These are phyloP conservation scores for Osmerus eperlanus DNA, from an alignment of 2,113 vertebrate species.

Conservation along the genomic window DNA sequence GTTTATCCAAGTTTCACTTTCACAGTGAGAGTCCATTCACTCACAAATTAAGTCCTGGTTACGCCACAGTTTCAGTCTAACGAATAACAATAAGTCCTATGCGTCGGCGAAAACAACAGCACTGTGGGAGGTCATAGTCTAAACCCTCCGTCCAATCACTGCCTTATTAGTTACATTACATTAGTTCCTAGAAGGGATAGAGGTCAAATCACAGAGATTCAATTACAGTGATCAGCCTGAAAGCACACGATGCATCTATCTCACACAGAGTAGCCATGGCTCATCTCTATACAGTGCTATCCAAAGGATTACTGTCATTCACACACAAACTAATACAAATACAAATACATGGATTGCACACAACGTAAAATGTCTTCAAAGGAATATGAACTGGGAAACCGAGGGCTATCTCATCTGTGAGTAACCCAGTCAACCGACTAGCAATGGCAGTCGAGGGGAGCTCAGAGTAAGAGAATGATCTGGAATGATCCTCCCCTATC, in stretches of 20 bases:
- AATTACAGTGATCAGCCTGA: not conserved
- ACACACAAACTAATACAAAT: too few relatives aligned
- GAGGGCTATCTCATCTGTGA: too few relatives aligned
- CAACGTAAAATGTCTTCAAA: too few relatives aligned
- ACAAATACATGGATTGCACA: too few relatives aligned
- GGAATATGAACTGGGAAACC: too few relatives aligned
- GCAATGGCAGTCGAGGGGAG: too few relatives aligned
- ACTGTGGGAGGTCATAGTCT: slow-evolving; percentile 3
- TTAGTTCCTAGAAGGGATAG: not conserved
- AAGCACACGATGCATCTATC: not conserved
- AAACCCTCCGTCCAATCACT: not conserved
- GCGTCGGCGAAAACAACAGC: not conserved
- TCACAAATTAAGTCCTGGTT: not conserved
- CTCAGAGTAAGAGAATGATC: not conserved
- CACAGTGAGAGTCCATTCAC: not conserved
- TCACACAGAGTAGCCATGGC: not conserved
- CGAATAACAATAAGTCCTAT: not conserved
- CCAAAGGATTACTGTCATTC: not conserved
- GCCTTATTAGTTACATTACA: too few relatives aligned
- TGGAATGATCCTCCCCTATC: slow-evolving; percentile 3
- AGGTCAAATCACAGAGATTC: slow-evolving; percentile 15
- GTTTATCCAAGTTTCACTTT: not conserved
- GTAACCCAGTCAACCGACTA: too few relatives aligned
- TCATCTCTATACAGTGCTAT: not conserved
- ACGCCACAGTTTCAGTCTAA: not conserved